Percentiles rank a stretch among this genome's conserved stretches.
phyloP scores from a whole-genome alignment of 2,797 vertebrate species.

The Oryzias dopingdopingensis region DNA sequence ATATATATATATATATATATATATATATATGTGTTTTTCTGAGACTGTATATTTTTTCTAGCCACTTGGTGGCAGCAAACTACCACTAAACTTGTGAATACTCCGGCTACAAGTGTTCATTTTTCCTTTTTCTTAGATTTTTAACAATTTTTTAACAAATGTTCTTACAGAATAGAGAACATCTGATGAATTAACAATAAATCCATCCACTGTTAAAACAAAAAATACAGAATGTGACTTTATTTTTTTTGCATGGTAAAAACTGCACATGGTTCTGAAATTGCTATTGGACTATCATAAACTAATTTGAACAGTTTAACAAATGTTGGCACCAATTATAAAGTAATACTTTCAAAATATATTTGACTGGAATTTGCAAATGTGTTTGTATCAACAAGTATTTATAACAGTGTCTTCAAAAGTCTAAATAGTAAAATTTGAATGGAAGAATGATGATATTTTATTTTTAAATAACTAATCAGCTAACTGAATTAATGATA shows the following conservation, averaged over 20 bases:
- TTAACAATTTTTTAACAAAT: slow-evolving; percentile 12
- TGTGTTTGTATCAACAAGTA: neutral
- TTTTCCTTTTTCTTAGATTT: slow-evolving; percentile 33
- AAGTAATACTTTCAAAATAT: neutral
- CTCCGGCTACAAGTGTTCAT: neutral
- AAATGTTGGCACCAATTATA: neutral
- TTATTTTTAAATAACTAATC: too few relatives aligned
- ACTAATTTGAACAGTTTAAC: neutral
- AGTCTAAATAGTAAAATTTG: too few relatives aligned
- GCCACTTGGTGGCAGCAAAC: slow-evolving; percentile 73
- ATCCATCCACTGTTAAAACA: neutral
- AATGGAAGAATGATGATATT: too few relatives aligned
- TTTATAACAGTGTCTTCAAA: too few relatives aligned
- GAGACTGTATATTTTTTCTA: neutral
- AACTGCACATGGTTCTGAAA: too few relatives aligned
- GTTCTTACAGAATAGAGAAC: slow-evolving; percentile 13
- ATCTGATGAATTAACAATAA: slow-evolving; percentile 3
- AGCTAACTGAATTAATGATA: neutral
- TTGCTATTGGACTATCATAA: neutral
- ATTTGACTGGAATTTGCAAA: neutral
- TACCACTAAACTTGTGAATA: slow-evolving; percentile 21
- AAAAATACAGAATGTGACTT: slow-evolving; percentile 73
- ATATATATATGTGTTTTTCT: too few relatives aligned
- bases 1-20: too few relatives aligned
- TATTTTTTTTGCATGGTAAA: slow-evolving; percentile 6